Base-by-base conservation (phyloP, 1,140 invertebrate genomes). In the Andrena cerasifolii region DNA sequence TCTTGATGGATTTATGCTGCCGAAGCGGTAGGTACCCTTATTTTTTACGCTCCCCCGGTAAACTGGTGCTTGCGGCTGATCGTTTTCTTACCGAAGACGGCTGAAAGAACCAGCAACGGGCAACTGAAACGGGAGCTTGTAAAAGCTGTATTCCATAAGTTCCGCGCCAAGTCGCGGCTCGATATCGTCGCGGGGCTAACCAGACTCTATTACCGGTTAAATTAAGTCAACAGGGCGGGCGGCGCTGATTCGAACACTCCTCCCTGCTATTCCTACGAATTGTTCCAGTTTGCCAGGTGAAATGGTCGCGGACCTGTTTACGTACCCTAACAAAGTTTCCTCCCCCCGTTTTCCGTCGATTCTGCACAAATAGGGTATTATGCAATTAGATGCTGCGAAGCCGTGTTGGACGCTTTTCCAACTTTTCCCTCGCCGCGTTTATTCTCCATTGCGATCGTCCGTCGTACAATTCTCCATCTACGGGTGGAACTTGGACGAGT, bases 1-100 rank as follows among this genome's bases (percentile, higher is more conserved):
- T 2, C 54, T 16, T 6, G 24, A 72, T 72, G 68, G 68, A 72
- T 72, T 72, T 72, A n/a, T 26, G 5, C 56, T 59, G 10, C 7
- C n/a, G 7, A 21, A 28, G 10, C 21, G n/a, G 2, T 4, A n/a
- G 21, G 54, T 43, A 51, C 6, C 49, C 28, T 61, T 65, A 26
- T 40, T 51, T n/a, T 4, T 12, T 1, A 14, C n/a, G 24, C 28
- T 47, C 14, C 2, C 43, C 0, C 14, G 36, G 45, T n/a, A 70
- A 45, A 24, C 26, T 18, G 18, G 1, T 51, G n/a, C 28, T n/a
- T n/a, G 51, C 56, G 43, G n/a, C n/a, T n/a, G n/a, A 21, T 36
- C 43, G 36, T 40, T 16, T 28, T n/a, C 61, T 47, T 24, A 4
- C n/a, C n/a, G n/a, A n/a, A n/a, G n/a, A 2, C 14, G 3, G 31